Evolutionary conservation across 2,113 vertebrate genomes (phyloP).

Genomic region (Phaethon lepturus): DNA sequence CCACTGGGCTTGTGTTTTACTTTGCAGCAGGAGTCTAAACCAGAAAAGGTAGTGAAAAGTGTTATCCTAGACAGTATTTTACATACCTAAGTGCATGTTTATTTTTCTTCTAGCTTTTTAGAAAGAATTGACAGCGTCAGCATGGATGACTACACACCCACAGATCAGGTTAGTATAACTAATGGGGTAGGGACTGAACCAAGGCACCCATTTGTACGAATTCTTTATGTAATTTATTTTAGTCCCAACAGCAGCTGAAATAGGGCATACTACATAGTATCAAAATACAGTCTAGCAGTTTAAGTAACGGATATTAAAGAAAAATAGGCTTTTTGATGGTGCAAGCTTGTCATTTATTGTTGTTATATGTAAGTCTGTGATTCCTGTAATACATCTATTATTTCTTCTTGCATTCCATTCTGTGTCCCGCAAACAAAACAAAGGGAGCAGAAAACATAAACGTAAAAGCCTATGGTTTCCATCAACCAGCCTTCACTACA

Average conservation of each 20-base stretch:
- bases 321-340: neutral
- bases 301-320: neutral
- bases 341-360: neutral
- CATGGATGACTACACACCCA: slow-evolving; percentile 97
- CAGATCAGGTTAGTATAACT: slow-evolving; percentile 88
- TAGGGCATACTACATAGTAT: neutral
- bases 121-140: slow-evolving; percentile 98
- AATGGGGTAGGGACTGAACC: neutral
- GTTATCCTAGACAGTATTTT: neutral
- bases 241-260: neutral
- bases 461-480: neutral
- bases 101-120: slow-evolving; percentile 88
- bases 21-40: neutral
- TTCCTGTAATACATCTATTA: neutral
- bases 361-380: fast-evolving
- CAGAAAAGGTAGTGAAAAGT: neutral
- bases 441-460: neutral
- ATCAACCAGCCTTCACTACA: neutral
- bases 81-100: neutral
- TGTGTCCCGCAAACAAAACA: neutral
- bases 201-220: neutral
- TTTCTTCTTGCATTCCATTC: neutral
- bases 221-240: neutral
- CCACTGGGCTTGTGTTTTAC: neutral
- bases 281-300: neutral